Evolutionary conservation across 2,797 vertebrate genomes (phyloP).

Genomic region (Melanotaenia nigrans): DNA sequence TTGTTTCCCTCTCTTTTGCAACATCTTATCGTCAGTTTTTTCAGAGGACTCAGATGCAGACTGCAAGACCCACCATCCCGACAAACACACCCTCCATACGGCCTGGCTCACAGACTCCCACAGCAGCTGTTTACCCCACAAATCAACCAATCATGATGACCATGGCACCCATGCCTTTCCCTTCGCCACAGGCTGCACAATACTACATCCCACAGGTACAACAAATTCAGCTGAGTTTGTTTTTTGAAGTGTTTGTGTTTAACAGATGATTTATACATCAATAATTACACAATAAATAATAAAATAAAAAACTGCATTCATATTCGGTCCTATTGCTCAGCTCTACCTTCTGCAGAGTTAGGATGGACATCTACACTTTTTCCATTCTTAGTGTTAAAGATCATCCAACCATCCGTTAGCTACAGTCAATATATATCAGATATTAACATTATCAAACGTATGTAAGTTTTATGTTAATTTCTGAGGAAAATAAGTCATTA

Average conservation of each 20-base stretch:
- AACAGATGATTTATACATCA: background rate
- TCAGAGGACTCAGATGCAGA: slow-evolving; percentile 95
- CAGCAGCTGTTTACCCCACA: slow-evolving; percentile 91
- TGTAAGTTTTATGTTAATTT: background rate
- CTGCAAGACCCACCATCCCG: slow-evolving; percentile 90
- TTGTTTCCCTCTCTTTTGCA: slow-evolving; percentile 34
- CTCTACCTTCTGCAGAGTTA: background rate
- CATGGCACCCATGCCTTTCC: slow-evolving; percentile 95
- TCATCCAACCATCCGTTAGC: background rate
- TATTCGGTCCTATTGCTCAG: background rate
- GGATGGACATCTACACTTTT: background rate
- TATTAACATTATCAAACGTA: background rate
- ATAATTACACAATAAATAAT: too few species aligned
- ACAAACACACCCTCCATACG: slow-evolving; percentile 92
- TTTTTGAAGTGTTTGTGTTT: background rate
- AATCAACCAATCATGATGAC: slow-evolving; percentile 99
- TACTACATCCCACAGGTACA: slow-evolving; percentile 98
- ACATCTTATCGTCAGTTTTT: slow-evolving; percentile 87
- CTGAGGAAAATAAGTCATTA: background rate
- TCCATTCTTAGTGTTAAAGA: too few species aligned
- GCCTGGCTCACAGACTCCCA: slow-evolving; percentile 89
- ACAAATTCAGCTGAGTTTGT: background rate
- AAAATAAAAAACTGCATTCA: background rate
- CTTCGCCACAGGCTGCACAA: slow-evolving; percentile 93
- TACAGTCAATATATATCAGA: background rate